Base-by-base conservation (phyloP, 2,888 invertebrate genomes). In the Xylophagus ater region DNA sequence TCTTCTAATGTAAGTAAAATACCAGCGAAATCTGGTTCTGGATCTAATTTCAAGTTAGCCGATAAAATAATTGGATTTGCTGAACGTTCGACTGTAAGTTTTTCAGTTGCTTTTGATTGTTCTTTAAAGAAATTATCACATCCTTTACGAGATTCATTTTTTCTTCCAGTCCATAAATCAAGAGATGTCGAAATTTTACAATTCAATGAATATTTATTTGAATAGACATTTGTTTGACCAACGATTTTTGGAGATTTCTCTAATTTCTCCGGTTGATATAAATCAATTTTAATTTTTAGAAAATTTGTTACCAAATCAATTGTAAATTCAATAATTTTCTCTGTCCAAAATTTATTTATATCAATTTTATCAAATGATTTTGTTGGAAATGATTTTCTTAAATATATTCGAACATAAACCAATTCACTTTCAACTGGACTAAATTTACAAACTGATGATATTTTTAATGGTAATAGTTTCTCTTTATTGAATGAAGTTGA, bases 401-500 rank as follows among this genome's bases (percentile, higher is more conserved):
- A 25, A 23, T 44, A 37, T 10, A 35, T 20, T 4, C 44, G 41
- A 9, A 44, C 36, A 30, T 36, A 41, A 14, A 41, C 30, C 5
- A 44, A 15, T 39, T 44, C 44, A 4, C 31, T 41, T 24, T 44
- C 44, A 7, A 44, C 13, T 14, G 44, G 41, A 4, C 31, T 37
- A 12, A 44, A 29, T 4, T 21, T 33, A 13, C 41, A 44, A 6
- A 21, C 30, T 13, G 34, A 4, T 9, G 14, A 3, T n/a, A 10
- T 12, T 20, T 21, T 9, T 14, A 12, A 12, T 4, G 23, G 5
- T 13, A 5, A 4, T 15, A 10, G 4, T 17, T n/a, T 19, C 9
- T 6, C 3, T 6, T 3, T 34, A 14, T 5, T 6, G 12, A 10
- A 9, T 15, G 12, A 10, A 10, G 10, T 2, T n/a, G 10, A 14